Base-by-base conservation (phyloP, 1,140 invertebrate genomes). In the Aphelenchoides fujianensis region DNA sequence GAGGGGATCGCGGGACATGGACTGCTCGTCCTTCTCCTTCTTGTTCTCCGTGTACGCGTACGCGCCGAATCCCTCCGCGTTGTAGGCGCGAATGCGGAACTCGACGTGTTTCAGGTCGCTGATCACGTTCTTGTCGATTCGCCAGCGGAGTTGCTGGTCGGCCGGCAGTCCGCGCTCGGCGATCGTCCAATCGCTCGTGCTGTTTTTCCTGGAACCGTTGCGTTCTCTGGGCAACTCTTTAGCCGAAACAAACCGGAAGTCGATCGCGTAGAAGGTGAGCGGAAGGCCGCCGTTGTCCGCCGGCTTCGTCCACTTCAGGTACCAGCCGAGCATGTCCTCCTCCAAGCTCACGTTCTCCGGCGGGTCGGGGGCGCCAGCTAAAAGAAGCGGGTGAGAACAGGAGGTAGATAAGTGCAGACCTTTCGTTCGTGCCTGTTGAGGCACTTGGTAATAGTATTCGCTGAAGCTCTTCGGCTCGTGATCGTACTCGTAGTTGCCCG, bases 141-240 rank as follows among this genome's bases (percentile, higher is more conserved):
- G n/a, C 71, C 71, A 31, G 61, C 36, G 63, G 12, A 66, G 31
- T 7, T 27, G 27, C 35, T 70, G 61, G 23, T 78, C 77, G 2
- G 73, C 64, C 28, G 81, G 78, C 9, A 82, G 41, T 1, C 80
- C 80, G 53, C 81, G 23, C 68, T 83, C 82, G 9, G 83, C 82
- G 27, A 84, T 83, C 32, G 84, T 79, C 82, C 82, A 83, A 52
- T 83, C 82, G 2, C 75, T 59, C 1, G 82, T 77, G 61, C 68
- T 68, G 53, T 83, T 81, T 3, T 78, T 68, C 54, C 81, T 75
- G 30, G 41, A 68, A 37, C 54, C 34, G 34, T 59, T 23, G 5
- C 5, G 12, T 69, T 9, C 0, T 71, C 27, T 2, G 64, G 23
- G 23, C 2, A 41, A 59, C n/a, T n/a, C n/a, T n/a, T n/a, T n/a